Base-by-base conservation (phyloP, 2,113 vertebrate genomes). In the Protomyctophum bolini region DNA sequence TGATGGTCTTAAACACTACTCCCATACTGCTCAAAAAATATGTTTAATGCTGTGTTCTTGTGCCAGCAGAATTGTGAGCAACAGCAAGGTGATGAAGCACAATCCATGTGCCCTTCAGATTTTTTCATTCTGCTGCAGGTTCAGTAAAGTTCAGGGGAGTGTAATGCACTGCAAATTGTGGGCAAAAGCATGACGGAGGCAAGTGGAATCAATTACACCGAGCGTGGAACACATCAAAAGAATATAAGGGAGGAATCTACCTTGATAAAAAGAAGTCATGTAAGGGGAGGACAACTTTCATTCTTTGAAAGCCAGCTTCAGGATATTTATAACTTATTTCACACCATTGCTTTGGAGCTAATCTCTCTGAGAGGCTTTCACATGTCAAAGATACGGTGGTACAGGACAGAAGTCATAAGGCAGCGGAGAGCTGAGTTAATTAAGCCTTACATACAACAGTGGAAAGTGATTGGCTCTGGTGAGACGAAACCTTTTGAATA, bases 171-270 rank as follows among this genome's bases (percentile, higher is more conserved):
- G 76, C 84, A 88, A 87, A 91, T 92, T 83, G 89, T 79, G 63
- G 83, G 88, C 81, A 83, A 88, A 82, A 79, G 89, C 90, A 79
- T 89, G 85, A 89, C 77, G 75, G 84, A 70, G 82, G 86, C 72
- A 68, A 86, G 82, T 61, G 74, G 83, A 92, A 93, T 91, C 90
- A 91, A 91, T 93, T 91, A 91, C 81, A 59, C 57, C 33, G 15
- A 60, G 81, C 82, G 76, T 73, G 83, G 86, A 83, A 79, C 81
- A 89, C 88, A 91, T 93, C 88, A 92, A 88, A 90, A 89, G 88
- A 82, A 84, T 64, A 74, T 21, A 82, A 57, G 81, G 69, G 61
- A 63, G 83, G 74, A 74, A 78, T 86, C 70, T 88, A 83, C 87
- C 83, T 88, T 83, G 74, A 89, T 75, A 63, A 83, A 85, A 83